phyloP scores from a whole-genome alignment of 92 coral and sea anemone genomes.

The Zoanthus sociatus region DNA sequence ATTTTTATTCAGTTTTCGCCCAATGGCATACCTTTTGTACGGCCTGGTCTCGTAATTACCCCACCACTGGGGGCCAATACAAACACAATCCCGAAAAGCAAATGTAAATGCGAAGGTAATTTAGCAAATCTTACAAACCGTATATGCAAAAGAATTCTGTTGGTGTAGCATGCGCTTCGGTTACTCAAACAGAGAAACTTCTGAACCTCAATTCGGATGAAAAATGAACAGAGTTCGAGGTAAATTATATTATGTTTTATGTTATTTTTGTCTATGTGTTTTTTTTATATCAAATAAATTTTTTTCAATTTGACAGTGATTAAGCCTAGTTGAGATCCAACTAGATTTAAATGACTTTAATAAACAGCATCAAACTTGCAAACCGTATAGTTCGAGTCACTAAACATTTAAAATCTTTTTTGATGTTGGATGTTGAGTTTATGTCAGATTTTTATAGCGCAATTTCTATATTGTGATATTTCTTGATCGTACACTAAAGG shows the following conservation, averaged over 20 bases:
- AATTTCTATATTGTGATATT: no score
- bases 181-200: not conserved
- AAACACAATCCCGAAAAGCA: not conserved
- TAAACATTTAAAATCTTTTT: no score
- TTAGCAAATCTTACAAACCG: no score
- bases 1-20: not conserved
- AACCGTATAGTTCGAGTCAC: no score
- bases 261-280: not conserved
- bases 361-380: no score
- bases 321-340: not conserved
- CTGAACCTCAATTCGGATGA: not conserved
- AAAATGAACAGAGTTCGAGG: constrained; percentile 16
- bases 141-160: no score
- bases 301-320: not conserved
- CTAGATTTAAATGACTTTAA: not conserved
- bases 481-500: no score
- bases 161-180: no score
- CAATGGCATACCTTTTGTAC: not conserved
- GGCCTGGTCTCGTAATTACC: not conserved
- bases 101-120: not conserved
- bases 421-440: no score
- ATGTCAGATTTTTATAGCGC: no score
- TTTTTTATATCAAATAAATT: not conserved
- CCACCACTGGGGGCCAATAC: constrained; percentile 38
- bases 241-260: not conserved